Evolutionary conservation across 2,113 vertebrate genomes (phyloP).

Genomic region (Burhinus oedicnemus): DNA sequence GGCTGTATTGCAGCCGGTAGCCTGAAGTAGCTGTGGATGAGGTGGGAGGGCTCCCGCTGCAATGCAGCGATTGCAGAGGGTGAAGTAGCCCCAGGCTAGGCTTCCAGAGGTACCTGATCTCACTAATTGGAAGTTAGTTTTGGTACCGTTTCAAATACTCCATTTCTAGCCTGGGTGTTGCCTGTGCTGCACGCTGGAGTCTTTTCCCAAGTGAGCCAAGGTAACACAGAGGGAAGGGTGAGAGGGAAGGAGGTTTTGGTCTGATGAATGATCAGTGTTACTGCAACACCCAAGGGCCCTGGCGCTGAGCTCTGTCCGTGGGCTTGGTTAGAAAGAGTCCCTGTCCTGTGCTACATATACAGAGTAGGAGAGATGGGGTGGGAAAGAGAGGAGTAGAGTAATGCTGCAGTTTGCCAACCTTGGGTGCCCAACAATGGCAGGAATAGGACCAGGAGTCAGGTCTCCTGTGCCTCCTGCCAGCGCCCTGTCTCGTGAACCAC

Average conservation of each 20-base stretch:
- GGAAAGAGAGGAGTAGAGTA: neutral
- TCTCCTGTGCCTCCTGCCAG: neutral
- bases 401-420: neutral
- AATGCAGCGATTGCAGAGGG: neutral
- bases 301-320: accelerated
- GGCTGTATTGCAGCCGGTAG: neutral
- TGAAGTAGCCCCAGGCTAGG: neutral
- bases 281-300: neutral
- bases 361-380: neutral
- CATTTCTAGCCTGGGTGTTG: constrained; percentile 12
- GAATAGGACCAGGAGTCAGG: neutral
- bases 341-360: neutral
- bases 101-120: constrained; percentile 25
- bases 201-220: neutral
- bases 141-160: constrained; percentile 26
- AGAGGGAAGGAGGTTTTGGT: neutral
- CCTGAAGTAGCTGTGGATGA: neutral
- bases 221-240: neutral
- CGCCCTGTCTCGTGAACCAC: accelerated
- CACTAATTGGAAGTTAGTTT: constrained; percentile 37
- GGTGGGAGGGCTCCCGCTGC: neutral
- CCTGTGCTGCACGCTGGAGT: accelerated
- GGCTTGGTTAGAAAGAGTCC: neutral
- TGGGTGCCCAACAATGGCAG: neutral
- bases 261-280: neutral